Percentiles rank a stretch among this genome's conserved stretches.
These are phyloP conservation scores for Toxotes lorentzi DNA, from an alignment of 2,797 vertebrate species.

Conservation along the genomic window DNA sequence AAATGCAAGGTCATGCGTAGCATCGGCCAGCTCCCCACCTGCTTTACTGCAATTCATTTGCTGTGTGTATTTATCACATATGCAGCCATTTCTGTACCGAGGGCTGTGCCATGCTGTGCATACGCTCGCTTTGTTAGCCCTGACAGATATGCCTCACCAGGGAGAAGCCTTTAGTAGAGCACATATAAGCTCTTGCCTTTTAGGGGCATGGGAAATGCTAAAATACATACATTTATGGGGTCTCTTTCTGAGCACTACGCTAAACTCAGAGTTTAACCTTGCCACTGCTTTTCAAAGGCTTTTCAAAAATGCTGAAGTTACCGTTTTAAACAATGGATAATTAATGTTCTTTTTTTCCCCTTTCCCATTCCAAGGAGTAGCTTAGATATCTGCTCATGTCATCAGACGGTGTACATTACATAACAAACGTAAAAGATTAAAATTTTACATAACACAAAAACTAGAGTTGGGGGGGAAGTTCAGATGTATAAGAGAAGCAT, in stretches of 20 bases:
- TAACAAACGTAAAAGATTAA: slow-evolving; percentile 9
- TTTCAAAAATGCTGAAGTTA: slow-evolving; percentile 56
- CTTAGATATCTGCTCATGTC: slow-evolving; percentile 43
- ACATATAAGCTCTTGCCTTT: slow-evolving; percentile 78
- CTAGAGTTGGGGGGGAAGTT: background rate
- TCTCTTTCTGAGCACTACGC: slow-evolving; percentile 54
- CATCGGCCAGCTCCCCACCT: slow-evolving; percentile 60
- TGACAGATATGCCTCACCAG: slow-evolving; percentile 77
- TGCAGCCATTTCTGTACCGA: slow-evolving; percentile 62
- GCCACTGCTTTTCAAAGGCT: slow-evolving; percentile 30
- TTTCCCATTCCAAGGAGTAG: slow-evolving; percentile 10
- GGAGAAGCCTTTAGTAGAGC: slow-evolving; percentile 78
- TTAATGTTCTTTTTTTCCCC: slow-evolving; percentile 41
- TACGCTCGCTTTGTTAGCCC: slow-evolving; percentile 78
- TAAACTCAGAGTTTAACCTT: slow-evolving; percentile 79
- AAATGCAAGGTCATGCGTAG: slow-evolving; percentile 68
- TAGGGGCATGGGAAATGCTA: slow-evolving; percentile 74
- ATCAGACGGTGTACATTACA: slow-evolving; percentile 34
- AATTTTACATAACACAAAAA: background rate
- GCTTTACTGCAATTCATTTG: slow-evolving; percentile 67
- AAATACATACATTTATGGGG: slow-evolving; percentile 73
- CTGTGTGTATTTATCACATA: slow-evolving; percentile 73
- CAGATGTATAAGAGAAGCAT: slow-evolving; percentile 39
- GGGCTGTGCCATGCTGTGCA: slow-evolving; percentile 67
- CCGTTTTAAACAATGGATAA: slow-evolving; percentile 69